Evolutionary conservation across 2,888 invertebrate species (phyloP).

Genomic region (Eutolmus rufibarbis): DNA sequence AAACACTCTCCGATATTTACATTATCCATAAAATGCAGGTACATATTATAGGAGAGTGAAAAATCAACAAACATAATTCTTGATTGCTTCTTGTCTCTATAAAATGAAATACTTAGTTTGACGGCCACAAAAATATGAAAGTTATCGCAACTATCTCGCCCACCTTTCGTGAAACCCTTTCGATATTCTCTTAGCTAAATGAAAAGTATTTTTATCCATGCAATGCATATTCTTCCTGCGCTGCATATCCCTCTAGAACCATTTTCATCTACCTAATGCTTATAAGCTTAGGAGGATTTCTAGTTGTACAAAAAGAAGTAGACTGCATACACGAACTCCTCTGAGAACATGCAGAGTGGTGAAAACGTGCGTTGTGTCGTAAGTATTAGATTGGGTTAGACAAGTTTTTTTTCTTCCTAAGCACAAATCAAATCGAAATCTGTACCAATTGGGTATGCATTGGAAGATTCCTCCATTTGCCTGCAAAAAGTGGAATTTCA

Average conservation of each 20-base stretch:
- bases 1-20: no score
- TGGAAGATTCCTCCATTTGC: not conserved
- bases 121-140: not conserved
- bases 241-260: not conserved
- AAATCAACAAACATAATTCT: not conserved
- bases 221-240: not conserved
- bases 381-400: not conserved
- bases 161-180: not conserved
- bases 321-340: not conserved
- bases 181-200: not conserved
- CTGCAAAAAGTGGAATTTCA: not conserved
- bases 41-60: not conserved
- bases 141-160: not conserved
- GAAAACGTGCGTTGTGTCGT: not conserved
- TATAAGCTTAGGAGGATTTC: not conserved
- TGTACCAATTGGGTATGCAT: not conserved
- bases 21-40: no score
- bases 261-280: not conserved
- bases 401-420: not conserved
- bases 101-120: not conserved
- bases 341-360: not conserved
- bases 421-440: not conserved
- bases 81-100: not conserved
- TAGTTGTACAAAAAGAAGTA: not conserved
- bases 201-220: not conserved